phyloP scores from a whole-genome alignment of 2,888 invertebrate species.

The Andrena hattorfiana region DNA sequence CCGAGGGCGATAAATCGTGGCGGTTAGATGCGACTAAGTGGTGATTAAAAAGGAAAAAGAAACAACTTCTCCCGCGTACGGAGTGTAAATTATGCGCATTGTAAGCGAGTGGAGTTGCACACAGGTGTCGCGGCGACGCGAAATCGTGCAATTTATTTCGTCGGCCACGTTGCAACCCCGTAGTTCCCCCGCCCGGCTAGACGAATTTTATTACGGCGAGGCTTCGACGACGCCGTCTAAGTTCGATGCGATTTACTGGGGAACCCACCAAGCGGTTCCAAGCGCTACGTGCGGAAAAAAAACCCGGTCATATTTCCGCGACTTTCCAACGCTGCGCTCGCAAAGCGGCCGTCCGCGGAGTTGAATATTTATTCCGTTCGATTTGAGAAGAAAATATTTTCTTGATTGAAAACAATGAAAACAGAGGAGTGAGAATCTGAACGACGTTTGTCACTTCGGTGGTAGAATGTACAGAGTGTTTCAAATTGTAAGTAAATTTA shows the following conservation, averaged over 20 bases:
- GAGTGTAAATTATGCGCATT: constrained; percentile 28
- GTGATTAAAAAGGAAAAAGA: constrained; percentile 4
- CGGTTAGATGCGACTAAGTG: background rate
- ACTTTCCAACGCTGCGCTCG: constrained; percentile 20
- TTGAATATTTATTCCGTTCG: too few relatives aligned
- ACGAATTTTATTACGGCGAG: constrained; percentile 6
- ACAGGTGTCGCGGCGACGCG: background rate
- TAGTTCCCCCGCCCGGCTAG: background rate
- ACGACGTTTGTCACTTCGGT: too few relatives aligned
- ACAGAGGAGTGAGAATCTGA: too few relatives aligned
- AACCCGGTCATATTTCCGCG: constrained; percentile 24
- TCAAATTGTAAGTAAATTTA: too few relatives aligned
- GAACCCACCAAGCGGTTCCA: background rate
- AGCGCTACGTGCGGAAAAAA: background rate
- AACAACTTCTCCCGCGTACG: background rate
- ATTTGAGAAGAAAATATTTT: too few relatives aligned
- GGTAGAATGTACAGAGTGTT: too few relatives aligned
- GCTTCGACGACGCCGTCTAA: background rate
- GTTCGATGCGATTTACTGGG: background rate
- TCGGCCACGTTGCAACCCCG: background rate
- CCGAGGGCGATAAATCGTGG: background rate
- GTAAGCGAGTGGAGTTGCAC: background rate
- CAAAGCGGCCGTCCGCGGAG: background rate
- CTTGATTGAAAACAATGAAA: too few relatives aligned
- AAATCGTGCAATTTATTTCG: constrained; percentile 25